Evolutionary conservation across 2,113 vertebrate species (phyloP), one percentile per base, ranked within the genome.

Genomic region (Cercopithecus mona): DNA sequence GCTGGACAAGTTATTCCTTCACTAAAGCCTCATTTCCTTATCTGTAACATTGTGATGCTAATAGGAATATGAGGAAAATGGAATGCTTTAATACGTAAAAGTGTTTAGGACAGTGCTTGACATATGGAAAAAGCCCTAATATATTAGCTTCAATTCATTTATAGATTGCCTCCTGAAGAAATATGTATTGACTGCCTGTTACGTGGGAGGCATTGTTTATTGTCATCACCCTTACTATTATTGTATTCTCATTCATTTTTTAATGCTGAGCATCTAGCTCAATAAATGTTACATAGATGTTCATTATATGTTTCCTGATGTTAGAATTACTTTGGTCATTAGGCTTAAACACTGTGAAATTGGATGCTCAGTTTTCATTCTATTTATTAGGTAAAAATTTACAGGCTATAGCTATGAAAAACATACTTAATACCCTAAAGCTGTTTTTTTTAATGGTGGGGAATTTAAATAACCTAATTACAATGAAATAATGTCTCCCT

Each of bases 381-480:
- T 70, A 82, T 84, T 97, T 94, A 66, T 97, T 96, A 92, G 79
- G 80, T 92, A 85, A 95, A 95, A 91, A 80, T 83, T 96, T 92
- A 80, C 5, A 72, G 70, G 8, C 30, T 82, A 50, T 86, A 66
- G 79, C 72, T 92, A 85, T 88, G 72, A 90, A 83, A 95, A 97
- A 38, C 27, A 92, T 79, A 40, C 14, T 88, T 93, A 84, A 88
- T 90, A 48, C 18, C 84, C 55, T 48, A 94, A 96, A 85, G 20
- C 64, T 97, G 27, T 87, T 93, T 96, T 92, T 92, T 88, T 61
- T 0, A 96, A 78, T 88, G 59, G 40, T 68, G 66, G 45, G 82
- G 64, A 96, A 97, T 97, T 94, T 94, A 95, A 96, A 96, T 96
- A 96, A 75, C 76, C 81, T 96, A 98, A 98, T 97, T 97, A 97